Evolutionary conservation across 1,140 invertebrate species (phyloP), one percentile per base, ranked within the genome.

Genomic region (Mycetomoellerius zeteki): DNA sequence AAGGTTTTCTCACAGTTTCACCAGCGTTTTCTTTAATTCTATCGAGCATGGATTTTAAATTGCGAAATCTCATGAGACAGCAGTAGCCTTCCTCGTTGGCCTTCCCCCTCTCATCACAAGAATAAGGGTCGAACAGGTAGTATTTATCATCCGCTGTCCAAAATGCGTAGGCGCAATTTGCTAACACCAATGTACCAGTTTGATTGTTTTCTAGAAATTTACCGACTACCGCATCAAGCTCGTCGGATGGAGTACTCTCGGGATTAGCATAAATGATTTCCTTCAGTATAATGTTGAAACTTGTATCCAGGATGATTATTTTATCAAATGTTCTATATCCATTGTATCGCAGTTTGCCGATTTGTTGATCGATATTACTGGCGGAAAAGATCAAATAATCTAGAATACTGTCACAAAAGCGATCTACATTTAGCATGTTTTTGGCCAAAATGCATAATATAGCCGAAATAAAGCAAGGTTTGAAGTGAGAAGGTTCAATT

Each of bases 81-180:
- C 90, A 92, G 0, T 24, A 69, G 2, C 94, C 95, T 3, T 69
- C 60, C 0, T 88, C 71, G 12, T 6, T 85, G 0, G 82, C 80
- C 10, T 52, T 60, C 0, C 94, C 95, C 5, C 85, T 78, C 16
- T 93, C 76, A 52, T 95, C 93, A 50, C 94, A 95, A 7, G 88
- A n/a, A 58, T 95, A 95, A 19, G 94, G 91, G 89, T 95, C 94
- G 64, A 95, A 95, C 0, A 95, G 30, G 27, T 94, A 95, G 58
- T 87, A 94, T 19, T 58, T 72, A 5, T 87, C 86, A 8, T 93
- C 80, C 0, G 89, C 27, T 0, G 30, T 77, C 95, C 95, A 95
- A 75, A 95, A 93, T 0, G 94, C 94, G 52, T 91, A 95, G 0
- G 94, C 86, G 6, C 88, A 85, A 69, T 94, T 94, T 3, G 16